Evolutionary conservation across 2,113 vertebrate species (phyloP).

Genomic region (Trematomus loennbergii): DNA sequence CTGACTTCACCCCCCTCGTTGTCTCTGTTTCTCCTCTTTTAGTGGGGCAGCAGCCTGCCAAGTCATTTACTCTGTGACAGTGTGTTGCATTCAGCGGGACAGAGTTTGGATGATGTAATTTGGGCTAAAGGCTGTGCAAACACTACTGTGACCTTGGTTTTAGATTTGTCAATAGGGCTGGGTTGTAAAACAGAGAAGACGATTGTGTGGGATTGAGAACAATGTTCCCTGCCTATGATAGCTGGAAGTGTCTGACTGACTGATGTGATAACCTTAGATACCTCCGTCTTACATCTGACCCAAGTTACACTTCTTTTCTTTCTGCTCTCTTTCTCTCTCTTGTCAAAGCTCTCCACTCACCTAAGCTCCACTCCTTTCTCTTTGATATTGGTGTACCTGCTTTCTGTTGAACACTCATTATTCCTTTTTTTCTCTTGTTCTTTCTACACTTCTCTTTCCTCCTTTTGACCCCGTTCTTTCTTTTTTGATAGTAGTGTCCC

Average conservation of each 20-base stretch:
- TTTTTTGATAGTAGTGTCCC: constrained; percentile 56
- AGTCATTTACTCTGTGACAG: constrained; percentile 69
- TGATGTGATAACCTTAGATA: constrained; percentile 70
- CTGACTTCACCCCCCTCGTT: neutral
- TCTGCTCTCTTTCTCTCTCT: constrained; percentile 37
- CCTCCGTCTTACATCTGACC: constrained; percentile 63
- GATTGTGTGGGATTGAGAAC: constrained; percentile 77
- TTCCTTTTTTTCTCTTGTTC: constrained; percentile 47
- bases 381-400: constrained; percentile 51
- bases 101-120: constrained; percentile 81
- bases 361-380: constrained; percentile 47
- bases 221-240: constrained; percentile 70
- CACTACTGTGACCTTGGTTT: constrained; percentile 80
- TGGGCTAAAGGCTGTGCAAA: constrained; percentile 82
- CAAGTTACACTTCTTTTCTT: constrained; percentile 49
- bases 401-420: constrained; percentile 34
- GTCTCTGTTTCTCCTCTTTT: constrained; percentile 44
- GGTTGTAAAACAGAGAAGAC: constrained; percentile 73
- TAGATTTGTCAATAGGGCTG: constrained; percentile 78
- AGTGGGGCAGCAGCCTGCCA: constrained; percentile 56
- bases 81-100: constrained; percentile 59
- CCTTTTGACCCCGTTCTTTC: constrained; percentile 37
- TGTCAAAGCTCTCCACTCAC: constrained; percentile 52
- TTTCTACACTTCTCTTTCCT: constrained; percentile 35
- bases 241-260: constrained; percentile 65